Base-by-base conservation (phyloP, 2,113 vertebrate species). In the Furnarius figulus region DNA sequence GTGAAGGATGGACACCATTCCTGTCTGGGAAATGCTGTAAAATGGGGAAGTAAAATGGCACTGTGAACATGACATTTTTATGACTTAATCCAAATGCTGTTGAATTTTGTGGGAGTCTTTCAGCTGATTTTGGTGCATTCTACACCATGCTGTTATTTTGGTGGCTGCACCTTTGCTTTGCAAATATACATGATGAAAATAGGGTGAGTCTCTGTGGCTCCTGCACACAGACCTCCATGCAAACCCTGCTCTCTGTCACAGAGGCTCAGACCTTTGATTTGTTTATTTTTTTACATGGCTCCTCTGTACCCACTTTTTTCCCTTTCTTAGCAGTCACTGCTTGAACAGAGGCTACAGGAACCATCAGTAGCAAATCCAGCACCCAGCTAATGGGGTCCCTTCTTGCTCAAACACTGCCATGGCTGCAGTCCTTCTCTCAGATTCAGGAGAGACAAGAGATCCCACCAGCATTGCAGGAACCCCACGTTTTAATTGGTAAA, bases 391-490 rank as follows among this genome's bases (percentile, higher is more conserved):
- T 33, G 33, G 17, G 27, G 22, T 56, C 52, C 14, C 13, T 17
- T 13, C 61, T 39, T 33, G 59, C 72, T 27, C 52, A 83, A 46
- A 49, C 70, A 24, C 0, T 0, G 31, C 28, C 4, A 1, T 0
- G 0, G 47, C 42, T 75, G 25, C 53, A 67, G 19, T 37, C 11
- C 18, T 73, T 22, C 37, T 86, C 59, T 24, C 52, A 72, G 33
- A 35, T 40, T 66, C 46, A 42, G 55, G 24, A 0, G 1, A 62
- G 71, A 52, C 30, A 39, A 77, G 27, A 0, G 0, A 14, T 76
- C 9, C 4, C 71, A 74, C 9, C 56, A 85, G 53, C 44, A 47
- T 5, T 33, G 21, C 49, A 85, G 23, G 2, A 61, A 24, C 8
- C 10, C 8, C 3, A 2, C 18, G 7, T 44, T 92, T 75, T 27